Conservation (phyloP, 2,113 vertebrate species). For the Chrysochloris asiatica region DNA sequence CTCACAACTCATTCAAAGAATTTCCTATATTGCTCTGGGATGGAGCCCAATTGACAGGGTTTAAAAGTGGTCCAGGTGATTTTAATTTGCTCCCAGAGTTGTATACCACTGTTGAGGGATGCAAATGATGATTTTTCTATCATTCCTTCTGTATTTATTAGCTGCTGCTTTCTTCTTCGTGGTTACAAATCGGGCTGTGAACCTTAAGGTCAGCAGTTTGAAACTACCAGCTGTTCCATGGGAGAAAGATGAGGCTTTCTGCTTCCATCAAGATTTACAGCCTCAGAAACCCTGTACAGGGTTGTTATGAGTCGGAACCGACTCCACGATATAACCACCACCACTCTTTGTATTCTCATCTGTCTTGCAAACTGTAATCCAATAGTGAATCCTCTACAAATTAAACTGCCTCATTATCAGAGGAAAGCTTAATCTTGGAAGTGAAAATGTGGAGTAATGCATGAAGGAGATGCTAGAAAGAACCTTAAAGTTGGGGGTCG, state of each 20-base stretch:
- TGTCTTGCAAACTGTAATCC: background rate
- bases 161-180: background rate
- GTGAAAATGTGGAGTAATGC: background rate
- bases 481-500: background rate
- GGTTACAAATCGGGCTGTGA: too few relatives aligned
- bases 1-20: slow-evolving; percentile 1
- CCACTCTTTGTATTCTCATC: slow-evolving; percentile 17
- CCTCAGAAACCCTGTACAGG: too few relatives aligned
- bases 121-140: background rate
- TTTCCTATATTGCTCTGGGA: slow-evolving; percentile 28
- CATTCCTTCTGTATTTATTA: slow-evolving; percentile 22
- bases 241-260: too few relatives aligned
- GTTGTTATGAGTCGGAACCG: too few relatives aligned
- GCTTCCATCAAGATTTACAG: too few relatives aligned
- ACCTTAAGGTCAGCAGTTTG: too few relatives aligned
- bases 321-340: too few relatives aligned
- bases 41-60: background rate
- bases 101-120: background rate
- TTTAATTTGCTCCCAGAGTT: background rate
- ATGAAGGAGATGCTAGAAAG: background rate
- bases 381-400: background rate
- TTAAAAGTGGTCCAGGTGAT: slow-evolving; percentile 7
- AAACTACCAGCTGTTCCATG: too few relatives aligned
- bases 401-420: background rate
- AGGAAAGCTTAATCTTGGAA: slow-evolving; percentile 4